Evolutionary conservation across 2,113 vertebrate genomes (phyloP).

Genomic region (Leucosticte australis): DNA sequence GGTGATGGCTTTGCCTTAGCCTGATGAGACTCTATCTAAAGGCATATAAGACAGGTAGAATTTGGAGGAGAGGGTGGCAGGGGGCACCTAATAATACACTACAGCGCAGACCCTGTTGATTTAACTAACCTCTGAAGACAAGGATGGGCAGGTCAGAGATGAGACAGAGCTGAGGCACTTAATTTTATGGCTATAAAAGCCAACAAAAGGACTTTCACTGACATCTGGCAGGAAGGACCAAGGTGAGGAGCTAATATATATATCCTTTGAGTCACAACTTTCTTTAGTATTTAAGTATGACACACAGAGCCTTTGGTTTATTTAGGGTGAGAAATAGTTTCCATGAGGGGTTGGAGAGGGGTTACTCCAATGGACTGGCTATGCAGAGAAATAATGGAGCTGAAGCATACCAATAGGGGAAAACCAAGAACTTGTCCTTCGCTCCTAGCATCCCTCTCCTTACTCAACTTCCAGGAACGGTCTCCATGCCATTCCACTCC

Average conservation of each 20-base stretch:
- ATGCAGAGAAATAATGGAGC: neutral
- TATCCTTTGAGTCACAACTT: neutral
- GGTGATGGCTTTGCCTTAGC: neutral
- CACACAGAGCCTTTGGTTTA: neutral
- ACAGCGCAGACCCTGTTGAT: neutral
- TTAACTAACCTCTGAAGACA: neutral
- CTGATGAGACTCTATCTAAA: neutral
- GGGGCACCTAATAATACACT: neutral
- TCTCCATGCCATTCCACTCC: rapidly evolving
- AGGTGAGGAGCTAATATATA: neutral
- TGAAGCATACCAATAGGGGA: neutral
- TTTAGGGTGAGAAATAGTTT: neutral
- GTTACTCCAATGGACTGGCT: neutral
- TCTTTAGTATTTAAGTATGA: neutral
- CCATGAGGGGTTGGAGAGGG: neutral
- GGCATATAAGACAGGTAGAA: neutral
- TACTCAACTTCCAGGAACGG: neutral
- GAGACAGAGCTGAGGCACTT: neutral
- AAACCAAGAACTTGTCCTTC: neutral
- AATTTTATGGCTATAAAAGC: neutral
- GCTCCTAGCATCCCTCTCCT: neutral
- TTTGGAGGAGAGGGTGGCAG: neutral
- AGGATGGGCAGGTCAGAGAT: neutral
- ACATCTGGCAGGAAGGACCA: neutral
- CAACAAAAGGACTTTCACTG: neutral